Evolutionary conservation across 2,113 vertebrate species (phyloP), one percentile per base, ranked within the genome.

Genomic region (Scophthalmus maximus): DNA sequence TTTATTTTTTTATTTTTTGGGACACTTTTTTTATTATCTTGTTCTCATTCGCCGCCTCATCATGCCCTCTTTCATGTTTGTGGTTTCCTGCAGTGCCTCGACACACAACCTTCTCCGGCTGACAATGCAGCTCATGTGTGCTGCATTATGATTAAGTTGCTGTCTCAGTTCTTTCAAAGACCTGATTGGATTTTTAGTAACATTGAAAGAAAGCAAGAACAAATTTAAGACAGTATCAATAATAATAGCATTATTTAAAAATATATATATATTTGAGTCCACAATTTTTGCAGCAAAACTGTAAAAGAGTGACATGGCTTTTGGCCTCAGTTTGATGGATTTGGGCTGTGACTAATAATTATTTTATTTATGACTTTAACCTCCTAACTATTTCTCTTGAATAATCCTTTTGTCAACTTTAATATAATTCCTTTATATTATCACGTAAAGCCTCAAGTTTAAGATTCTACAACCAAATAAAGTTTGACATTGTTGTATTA

Each of bases 101-200:
- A 79, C 58, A 51, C 72, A 90, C 55, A 7, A 64, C 71, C 76
- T 80, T 82, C 77, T 66, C 76, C 22, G 34, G 40, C 70, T 77
- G 82, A 85, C 81, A 86, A 52, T 64, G 62, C 70, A 74, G 82
- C 82, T 79, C 55, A 50, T 74, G 76, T 79, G 83, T 55, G 60
- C 73, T 78, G 87, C 82, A 84, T 86, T 89, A 86, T 75, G 81
- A 87, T 90, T 74, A 78, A 75, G 51, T 76, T 36, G 68, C 75
- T 65, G 58, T 56, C 51, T 78, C 26, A 8, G 49, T 26, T 78
- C 68, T 66, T 40, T 66, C 50, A 52, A 58, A 53, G 4, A 32
- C 49, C 46, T 22, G 6, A 50, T 58, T 7, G 26, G 46, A 44
- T 36, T 50, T 36, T 29, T 23, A 25, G 6, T n/a, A 29, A 50